Base-by-base conservation (phyloP, 2,113 vertebrate species). In the Aphelocoma coerulescens region DNA sequence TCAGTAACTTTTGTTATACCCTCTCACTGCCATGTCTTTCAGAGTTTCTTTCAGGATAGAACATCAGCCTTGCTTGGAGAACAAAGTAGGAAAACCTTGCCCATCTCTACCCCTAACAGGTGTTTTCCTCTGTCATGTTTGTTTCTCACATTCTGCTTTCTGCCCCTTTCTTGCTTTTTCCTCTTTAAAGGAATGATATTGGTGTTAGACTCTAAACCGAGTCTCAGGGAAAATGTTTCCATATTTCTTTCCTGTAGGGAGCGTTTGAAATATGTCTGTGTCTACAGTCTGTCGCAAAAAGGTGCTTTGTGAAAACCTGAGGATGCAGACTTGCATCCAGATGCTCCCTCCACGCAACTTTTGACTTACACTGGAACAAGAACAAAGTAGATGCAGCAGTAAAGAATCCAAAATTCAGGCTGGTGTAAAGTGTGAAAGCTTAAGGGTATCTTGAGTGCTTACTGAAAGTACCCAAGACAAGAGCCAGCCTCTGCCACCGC, bases 401-500 rank as follows among this genome's bases (percentile, higher is more conserved):
- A 49, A 49, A 94, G 39, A 63, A 63, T 83, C 26, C 4, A 52
- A 18, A 78, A 46, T 17, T 72, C 26, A n/a, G 35, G 13, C 17
- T 83, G 26, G 4, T 39, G 27, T n/a, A 1, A 49, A 86, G 28
- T 28, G 13, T 13, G 26, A n/a, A 88, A 33, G n/a, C 16, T 68
- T 46, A n/a, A 37, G 52, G 28, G 6, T 28, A 26, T 32, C 62
- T 63, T 67, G 51, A 46, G 32, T 63, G 16, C 43, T 91, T 44
- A 32, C 16, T 79, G 17, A 51, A 75, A 51, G 26, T 32, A 37
- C 21, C 27, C 9, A 22, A 23, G 39, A 7, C 24, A 24, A 51
- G 46, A 48, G 13, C 17, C 62, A 58, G 35, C 30, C 46, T 52
- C 9, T 3, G 30, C n/a, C 35, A 28, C 3, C 0, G 0, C 27